Evolutionary conservation across 2,113 vertebrate species (phyloP).

Genomic region (Lepus americanus): DNA sequence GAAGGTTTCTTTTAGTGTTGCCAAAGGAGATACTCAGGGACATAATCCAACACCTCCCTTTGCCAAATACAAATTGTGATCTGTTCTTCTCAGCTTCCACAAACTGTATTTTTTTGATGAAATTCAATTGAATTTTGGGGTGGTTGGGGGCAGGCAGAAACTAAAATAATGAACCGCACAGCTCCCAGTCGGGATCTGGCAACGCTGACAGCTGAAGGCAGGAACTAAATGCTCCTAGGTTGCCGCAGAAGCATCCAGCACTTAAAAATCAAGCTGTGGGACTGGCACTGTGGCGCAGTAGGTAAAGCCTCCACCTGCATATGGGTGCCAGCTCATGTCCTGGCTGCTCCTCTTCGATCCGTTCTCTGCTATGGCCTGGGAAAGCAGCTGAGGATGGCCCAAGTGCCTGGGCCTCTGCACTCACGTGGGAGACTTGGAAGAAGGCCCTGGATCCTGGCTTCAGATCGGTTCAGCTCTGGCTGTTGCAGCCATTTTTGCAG

Average conservation of each 20-base stretch:
- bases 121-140: background rate
- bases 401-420: too few species aligned
- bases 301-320: too few species aligned
- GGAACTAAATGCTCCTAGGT: background rate
- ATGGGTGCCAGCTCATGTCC: too few species aligned
- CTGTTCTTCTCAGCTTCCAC: background rate
- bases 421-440: too few species aligned
- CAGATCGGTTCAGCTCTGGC: too few species aligned
- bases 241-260: background rate
- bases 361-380: too few species aligned
- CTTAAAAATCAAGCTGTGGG: background rate
- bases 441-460: too few species aligned
- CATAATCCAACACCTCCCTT: background rate
- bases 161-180: background rate
- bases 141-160: background rate
- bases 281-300: too few species aligned
- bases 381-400: too few species aligned
- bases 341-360: too few species aligned
- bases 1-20: background rate
- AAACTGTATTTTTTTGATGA: constrained; percentile 7
- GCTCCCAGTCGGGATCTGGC: background rate
- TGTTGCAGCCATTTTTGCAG: too few species aligned
- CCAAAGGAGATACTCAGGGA: background rate
- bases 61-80: constrained; percentile 49
- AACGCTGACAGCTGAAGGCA: background rate